Percentiles rank a stretch among this genome's conserved stretches.
These are phyloP conservation scores for Yoshiicerus persimilis DNA, from an alignment of 1,140 invertebrate species.

Conservation along the genomic window DNA sequence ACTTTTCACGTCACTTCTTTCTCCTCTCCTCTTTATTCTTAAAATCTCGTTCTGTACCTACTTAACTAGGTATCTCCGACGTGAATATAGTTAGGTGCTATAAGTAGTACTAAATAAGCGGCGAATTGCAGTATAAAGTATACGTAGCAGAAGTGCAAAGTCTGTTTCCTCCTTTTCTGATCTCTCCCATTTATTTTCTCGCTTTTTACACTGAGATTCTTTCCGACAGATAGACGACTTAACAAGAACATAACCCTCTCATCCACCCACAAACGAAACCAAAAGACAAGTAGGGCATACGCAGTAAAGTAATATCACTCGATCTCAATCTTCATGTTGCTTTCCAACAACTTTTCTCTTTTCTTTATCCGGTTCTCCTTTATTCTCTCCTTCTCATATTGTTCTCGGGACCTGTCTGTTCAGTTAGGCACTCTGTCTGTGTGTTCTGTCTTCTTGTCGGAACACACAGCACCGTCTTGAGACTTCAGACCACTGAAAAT, in stretches of 20 bases:
- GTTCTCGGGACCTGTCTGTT: background rate
- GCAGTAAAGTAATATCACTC: constrained; percentile 1
- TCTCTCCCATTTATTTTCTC: constrained; percentile 14
- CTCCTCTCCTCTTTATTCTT: background rate
- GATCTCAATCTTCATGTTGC: background rate
- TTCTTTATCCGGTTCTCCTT: background rate
- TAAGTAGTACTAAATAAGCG: background rate
- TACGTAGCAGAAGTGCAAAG: background rate
- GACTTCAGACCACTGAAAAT: background rate
- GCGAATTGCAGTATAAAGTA: background rate
- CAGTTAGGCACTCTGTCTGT: background rate
- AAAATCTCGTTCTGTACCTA: background rate
- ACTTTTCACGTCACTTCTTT: constrained; percentile 11
- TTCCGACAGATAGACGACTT: constrained; percentile 5
- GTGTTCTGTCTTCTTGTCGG: background rate
- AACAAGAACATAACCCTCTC: constrained; percentile 19
- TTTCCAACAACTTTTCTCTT: background rate
- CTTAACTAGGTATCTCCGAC: background rate
- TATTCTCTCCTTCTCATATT: background rate
- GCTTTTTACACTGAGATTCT: background rate
- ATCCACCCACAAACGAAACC: constrained; percentile 18
- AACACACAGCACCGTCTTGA: background rate
- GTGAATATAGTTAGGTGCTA: background rate
- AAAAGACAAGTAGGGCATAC: constrained; percentile 2
- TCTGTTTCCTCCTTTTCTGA: background rate